Percentiles rank a stretch among this genome's conserved stretches.
Conservation (phyloP, 2,113 vertebrate genomes). For the Plecotus auritus region DNA sequence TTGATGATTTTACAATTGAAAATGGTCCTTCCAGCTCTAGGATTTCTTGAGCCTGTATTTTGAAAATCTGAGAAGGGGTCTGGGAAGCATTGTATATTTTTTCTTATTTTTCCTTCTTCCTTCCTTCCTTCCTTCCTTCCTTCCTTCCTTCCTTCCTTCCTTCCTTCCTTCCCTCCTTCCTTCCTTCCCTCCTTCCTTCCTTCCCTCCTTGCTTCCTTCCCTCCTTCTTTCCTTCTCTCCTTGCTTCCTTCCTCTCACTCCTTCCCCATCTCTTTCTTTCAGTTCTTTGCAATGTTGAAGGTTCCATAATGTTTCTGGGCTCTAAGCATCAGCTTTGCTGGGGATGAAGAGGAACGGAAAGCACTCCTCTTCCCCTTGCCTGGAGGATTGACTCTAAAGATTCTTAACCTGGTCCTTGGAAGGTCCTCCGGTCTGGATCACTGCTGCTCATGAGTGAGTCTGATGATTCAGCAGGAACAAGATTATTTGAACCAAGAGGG, state of each 20-base stretch:
- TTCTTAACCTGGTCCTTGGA: not conserved
- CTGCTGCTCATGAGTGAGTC: not conserved
- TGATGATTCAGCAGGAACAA: not conserved
- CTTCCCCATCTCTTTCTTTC: not conserved
- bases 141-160: fast-evolving
- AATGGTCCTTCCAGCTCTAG: not conserved
- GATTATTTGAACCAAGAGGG: not conserved
- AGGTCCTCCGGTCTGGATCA: not conserved
- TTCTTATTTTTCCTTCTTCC: not conserved
- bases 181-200: too few relatives aligned
- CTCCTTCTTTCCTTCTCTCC: too few relatives aligned
- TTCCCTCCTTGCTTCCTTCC: not conserved
- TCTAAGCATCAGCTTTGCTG: not conserved
- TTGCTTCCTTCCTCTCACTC: not conserved
- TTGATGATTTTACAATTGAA: not conserved
- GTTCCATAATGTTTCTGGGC: not conserved
- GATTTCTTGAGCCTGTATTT: not conserved
- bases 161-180: too few relatives aligned
- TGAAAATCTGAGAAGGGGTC: not conserved
- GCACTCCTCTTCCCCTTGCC: too few relatives aligned
- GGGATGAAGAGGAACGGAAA: not conserved
- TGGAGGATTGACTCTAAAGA: not conserved
- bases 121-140: not conserved
- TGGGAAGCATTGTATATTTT: not conserved
- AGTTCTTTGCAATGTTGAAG: not conserved